phyloP scores from a whole-genome alignment of 2,113 vertebrate genomes.

The Neogobius melanostomus region DNA sequence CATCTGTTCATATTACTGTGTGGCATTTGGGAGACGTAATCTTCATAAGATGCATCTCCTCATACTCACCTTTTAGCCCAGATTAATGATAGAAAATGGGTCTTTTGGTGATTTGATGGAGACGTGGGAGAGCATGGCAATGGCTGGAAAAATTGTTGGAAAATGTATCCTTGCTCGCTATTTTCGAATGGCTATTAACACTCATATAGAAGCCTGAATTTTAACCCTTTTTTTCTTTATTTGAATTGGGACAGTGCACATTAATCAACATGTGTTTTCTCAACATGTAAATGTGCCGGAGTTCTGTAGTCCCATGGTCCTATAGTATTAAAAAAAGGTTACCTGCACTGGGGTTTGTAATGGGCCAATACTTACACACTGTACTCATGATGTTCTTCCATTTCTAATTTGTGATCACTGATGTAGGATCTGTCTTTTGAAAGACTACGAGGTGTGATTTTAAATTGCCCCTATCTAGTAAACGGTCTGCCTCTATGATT shows the following conservation, averaged over 20 bases:
- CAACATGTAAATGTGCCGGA: slow-evolving; percentile 30
- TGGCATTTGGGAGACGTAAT: slow-evolving; percentile 46
- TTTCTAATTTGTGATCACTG: too few species aligned
- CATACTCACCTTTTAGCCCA: slow-evolving; percentile 48
- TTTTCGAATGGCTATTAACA: slow-evolving; percentile 40
- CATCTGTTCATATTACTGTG: slow-evolving; percentile 34
- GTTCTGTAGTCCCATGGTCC: slow-evolving; percentile 2
- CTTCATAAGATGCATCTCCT: slow-evolving; percentile 28
- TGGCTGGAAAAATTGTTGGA: slow-evolving; percentile 40
- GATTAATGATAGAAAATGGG: slow-evolving; percentile 48
- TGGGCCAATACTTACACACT: too few species aligned
- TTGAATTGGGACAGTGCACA: slow-evolving; percentile 18
- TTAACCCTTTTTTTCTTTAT: slow-evolving; percentile 23
- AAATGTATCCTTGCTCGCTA: slow-evolving; percentile 34
- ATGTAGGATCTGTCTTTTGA: too few species aligned
- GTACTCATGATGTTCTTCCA: too few species aligned
- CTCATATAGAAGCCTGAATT: neutral
- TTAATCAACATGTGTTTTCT: too few species aligned
- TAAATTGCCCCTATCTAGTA: too few species aligned
- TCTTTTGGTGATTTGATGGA: slow-evolving; percentile 36
- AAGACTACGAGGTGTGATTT: too few species aligned
- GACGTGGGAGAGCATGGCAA: slow-evolving; percentile 43
- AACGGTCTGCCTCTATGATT: too few species aligned
- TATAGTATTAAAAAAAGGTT: neutral
- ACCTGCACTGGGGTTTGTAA: too few species aligned